These are phyloP conservation scores for Idaea straminata DNA, from an alignment of 2,888 invertebrate genomes.

Conservation along the genomic window DNA sequence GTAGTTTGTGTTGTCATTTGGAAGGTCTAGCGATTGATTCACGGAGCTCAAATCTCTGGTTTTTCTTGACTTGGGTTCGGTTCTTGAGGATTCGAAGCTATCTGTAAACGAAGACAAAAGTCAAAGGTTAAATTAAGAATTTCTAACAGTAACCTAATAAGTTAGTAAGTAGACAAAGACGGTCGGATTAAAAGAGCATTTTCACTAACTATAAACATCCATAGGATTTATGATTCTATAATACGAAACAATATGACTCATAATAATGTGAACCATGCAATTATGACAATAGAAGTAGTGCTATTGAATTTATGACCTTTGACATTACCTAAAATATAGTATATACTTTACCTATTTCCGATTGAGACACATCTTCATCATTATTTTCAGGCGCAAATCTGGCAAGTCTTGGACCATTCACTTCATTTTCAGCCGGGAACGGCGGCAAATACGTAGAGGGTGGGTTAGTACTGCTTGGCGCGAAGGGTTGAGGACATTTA, in stretches of 20 bases:
- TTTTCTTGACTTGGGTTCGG: constrained; percentile 58
- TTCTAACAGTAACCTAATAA: background rate
- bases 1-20: constrained; percentile 39
- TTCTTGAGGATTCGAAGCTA: constrained; percentile 60
- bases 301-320: background rate
- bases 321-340: background rate
- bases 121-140: background rate
- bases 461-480: constrained; percentile 65
- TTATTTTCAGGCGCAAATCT: constrained; percentile 47
- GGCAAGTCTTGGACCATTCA: constrained; percentile 48
- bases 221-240: too few species aligned
- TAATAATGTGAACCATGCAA: background rate
- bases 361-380: constrained; percentile 51
- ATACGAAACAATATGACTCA: background rate
- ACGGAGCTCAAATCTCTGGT: constrained; percentile 52
- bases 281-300: background rate
- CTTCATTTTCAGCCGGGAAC: constrained; percentile 64
- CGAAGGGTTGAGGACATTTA: constrained; percentile 66
- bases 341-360: constrained; percentile 50
- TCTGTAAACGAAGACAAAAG: constrained; percentile 47
- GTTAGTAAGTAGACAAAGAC: background rate
- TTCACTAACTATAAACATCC: background rate
- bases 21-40: constrained; percentile 23
- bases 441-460: constrained; percentile 74
- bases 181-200: background rate